Percentiles rank a stretch among this genome's conserved stretches.
Evolutionary conservation across 2,888 invertebrate genomes (phyloP).

Genomic region (Anthophora plumipes): DNA sequence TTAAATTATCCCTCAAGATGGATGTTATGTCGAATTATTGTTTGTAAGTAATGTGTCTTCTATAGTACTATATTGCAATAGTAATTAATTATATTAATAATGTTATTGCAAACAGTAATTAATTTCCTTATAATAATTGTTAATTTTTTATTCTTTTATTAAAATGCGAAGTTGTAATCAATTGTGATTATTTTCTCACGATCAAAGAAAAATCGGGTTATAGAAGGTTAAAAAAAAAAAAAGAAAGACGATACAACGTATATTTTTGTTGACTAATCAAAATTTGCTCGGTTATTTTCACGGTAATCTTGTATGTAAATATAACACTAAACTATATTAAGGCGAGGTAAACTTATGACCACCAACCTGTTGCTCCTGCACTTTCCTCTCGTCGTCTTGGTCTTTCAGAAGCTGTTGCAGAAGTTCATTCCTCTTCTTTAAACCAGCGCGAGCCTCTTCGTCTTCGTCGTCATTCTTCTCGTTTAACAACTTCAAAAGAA

Average conservation of each 20-base stretch:
- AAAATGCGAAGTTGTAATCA: no score
- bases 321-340: background rate
- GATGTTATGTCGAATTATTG: no score
- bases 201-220: no score
- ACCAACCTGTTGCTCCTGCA: conserved; percentile 80
- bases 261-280: background rate
- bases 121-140: no score
- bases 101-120: no score
- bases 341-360: background rate
- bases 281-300: background rate
- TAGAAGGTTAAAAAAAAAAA: no score
- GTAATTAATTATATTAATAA: no score
- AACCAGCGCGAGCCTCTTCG: conserved; percentile 87
- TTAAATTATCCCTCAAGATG: no score
- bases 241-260: background rate
- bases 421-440: conserved; percentile 88
- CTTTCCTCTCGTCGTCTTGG: conserved; percentile 85
- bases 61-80: no score
- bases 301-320: background rate
- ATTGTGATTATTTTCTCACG: no score
- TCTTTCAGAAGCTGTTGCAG: conserved; percentile 88
- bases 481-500: conserved; percentile 89
- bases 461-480: conserved; percentile 93
- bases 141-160: no score
- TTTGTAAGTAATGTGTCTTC: no score